These are phyloP conservation scores for Sceloporus tristichus DNA, from an alignment of 2,113 vertebrate species.

Conservation along the genomic window DNA sequence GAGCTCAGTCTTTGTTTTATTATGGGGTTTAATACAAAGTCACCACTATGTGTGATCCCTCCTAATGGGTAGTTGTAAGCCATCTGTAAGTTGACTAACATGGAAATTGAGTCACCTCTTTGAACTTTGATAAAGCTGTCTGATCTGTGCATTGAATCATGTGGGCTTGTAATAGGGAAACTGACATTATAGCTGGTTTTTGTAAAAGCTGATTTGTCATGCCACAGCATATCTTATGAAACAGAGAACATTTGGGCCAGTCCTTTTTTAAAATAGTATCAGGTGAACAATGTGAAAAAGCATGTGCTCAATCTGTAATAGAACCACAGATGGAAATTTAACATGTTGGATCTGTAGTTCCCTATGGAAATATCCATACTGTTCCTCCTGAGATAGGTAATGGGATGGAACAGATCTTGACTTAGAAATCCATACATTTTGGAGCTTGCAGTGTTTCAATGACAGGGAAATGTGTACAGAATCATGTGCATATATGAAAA, in stretches of 20 bases:
- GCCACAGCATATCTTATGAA: not conserved
- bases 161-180: constrained; percentile 13
- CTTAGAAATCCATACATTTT: not conserved
- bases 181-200: constrained; percentile 25
- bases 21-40: constrained; percentile 48
- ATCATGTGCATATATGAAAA: too few species aligned
- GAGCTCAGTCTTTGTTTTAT: constrained; percentile 42
- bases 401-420: not conserved
- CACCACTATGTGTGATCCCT: not conserved
- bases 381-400: not conserved
- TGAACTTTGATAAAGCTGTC: not conserved
- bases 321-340: not conserved
- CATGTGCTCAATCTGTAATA: not conserved
- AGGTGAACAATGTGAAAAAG: not conserved
- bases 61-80: not conserved
- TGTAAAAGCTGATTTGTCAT: not conserved
- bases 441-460: not conserved
- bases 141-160: not conserved
- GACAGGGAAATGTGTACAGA: not conserved
- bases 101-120: accelerated
- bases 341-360: not conserved
- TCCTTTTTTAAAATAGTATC: not conserved
- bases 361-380: not conserved
- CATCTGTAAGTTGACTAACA: not conserved
- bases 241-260: not conserved